Base-by-base conservation (phyloP, 1,140 invertebrate species). In the Bombus pascuorum region DNA sequence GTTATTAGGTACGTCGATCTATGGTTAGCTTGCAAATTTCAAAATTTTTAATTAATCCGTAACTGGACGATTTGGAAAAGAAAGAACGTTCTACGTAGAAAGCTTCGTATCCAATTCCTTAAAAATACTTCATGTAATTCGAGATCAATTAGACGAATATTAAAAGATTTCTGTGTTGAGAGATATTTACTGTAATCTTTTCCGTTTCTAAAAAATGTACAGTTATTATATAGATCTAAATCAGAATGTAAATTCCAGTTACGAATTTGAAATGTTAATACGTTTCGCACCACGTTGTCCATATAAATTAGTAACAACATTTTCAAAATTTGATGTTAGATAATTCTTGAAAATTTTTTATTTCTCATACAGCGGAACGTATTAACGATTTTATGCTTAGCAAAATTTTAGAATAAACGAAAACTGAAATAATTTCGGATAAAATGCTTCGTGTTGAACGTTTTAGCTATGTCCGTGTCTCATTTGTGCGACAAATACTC, bases 401-500 rank as follows among this genome's bases (percentile, higher is more conserved):
- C n/a, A 18, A 66, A 18, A 66, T 66, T 66, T 66, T 32, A 6
- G 15, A 66, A 66, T 18, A 32, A 8, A 66, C 1, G 2, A 32
- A 12, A 18, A 32, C 18, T 3, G 28, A n/a, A 25, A 47, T 59
- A 57, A 57, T 47, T 62, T 9, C 22, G 18, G n/a, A 59, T 39
- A 73, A 80, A 80, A 73, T 13, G 12, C 3, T 1, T 9, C 0
- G 22, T 3, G 32, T 28, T 57, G 18, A 77, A 72, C 65, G 37
- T 91, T 91, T 72, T 82, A 95, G 94, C 93, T 0, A 92, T 95
- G 89, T 94, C 93, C 2, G 91, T 94, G 44, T 92, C 91, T 57
- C 93, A 95, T 85, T 66, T 95, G 0, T 94, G 93, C 79, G 93
- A 94, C 71, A 94, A 95, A 85, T 95, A 93, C 82, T 94, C 94